Evolutionary conservation across 2,797 vertebrate species (phyloP), one percentile per base, ranked within the genome.

Genomic region (Acipenser ruthenus): DNA sequence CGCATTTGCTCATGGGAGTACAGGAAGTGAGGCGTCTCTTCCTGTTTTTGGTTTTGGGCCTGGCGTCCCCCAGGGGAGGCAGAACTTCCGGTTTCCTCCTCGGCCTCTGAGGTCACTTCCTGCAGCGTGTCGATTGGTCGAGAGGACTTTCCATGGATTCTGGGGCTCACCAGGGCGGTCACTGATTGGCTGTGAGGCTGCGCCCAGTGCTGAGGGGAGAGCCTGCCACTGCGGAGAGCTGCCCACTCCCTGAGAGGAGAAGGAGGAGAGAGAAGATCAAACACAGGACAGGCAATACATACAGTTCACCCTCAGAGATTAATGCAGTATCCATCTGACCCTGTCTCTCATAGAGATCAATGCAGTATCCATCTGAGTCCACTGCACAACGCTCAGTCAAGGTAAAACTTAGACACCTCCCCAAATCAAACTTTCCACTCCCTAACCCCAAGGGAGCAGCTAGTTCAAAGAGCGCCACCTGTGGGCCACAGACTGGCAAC

Each of bases 111-210:
- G 49, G 88, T 91, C 67, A 91, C 90, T 73, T 91, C 90, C 72
- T 89, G 89, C 23, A 91, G 74, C n/a, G 89, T 91, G 80, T 84
- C 87, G 76, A 91, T 91, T 49, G 89, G 88, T 48, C 87, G 84
- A 60, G 88, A 84, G 3, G 88, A 85, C 65, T 79, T 84, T 62
- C 85, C 85, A 70, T 88, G 90, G 75, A 91, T 67, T 66, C 89
- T 80, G 0, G 90, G 90, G n/a, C 85, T 88, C 50, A 91, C 90
- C 60, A 91, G 70, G 0, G 90, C 90, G 0, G 84, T 91, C 7
- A 82, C 77, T 53, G 90, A 90, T 78, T 90, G 89, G 80, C 83
- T 88, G 72, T 87, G 74, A 65, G 81, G 79, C 1, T 86, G 84
- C 3, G 84, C 82, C 87, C 89, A 90, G 74, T 81, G 88, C 72